Conservation (phyloP, 2,888 invertebrate species). For the Baccha elongata region DNA sequence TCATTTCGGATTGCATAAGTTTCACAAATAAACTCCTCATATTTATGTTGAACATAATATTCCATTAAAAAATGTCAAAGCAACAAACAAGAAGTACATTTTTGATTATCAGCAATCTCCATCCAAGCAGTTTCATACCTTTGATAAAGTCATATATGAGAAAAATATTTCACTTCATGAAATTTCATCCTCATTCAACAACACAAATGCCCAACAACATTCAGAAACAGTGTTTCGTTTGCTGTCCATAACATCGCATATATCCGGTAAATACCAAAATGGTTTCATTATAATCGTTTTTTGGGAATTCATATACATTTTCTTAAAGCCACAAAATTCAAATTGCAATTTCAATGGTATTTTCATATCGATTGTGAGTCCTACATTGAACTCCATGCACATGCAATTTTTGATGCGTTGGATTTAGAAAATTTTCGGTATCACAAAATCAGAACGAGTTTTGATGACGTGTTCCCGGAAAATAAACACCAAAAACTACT, state of each 20-base stretch:
- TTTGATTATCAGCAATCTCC: no score
- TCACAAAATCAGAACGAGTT: not conserved
- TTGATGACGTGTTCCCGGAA: no score
- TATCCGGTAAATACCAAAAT: constrained; percentile 1
- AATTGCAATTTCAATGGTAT: constrained; percentile 16
- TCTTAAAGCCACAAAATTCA: constrained; percentile 25
- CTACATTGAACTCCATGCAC: not conserved
- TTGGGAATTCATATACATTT: not conserved
- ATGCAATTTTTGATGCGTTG: not conserved
- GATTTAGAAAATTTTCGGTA: not conserved
- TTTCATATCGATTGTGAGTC: constrained; percentile 12
- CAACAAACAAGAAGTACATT: no score
- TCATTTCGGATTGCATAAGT: no score
- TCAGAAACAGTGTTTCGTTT: not conserved
- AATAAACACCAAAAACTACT: not conserved
- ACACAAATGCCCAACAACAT: not conserved
- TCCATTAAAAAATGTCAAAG: no score
- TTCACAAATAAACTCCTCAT: no score
- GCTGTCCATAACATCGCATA: not conserved
- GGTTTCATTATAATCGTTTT: constrained; percentile 30
- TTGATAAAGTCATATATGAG: constrained; percentile 6
- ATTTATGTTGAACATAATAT: no score
- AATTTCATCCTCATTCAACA: not conserved
- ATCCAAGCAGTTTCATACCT: no score
- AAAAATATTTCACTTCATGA: constrained; percentile 10